A percentile compares a stretch with the other conserved stretches of the same genome.
Conservation (phyloP, 2,797 vertebrate species). For the Gila robusta region DNA sequence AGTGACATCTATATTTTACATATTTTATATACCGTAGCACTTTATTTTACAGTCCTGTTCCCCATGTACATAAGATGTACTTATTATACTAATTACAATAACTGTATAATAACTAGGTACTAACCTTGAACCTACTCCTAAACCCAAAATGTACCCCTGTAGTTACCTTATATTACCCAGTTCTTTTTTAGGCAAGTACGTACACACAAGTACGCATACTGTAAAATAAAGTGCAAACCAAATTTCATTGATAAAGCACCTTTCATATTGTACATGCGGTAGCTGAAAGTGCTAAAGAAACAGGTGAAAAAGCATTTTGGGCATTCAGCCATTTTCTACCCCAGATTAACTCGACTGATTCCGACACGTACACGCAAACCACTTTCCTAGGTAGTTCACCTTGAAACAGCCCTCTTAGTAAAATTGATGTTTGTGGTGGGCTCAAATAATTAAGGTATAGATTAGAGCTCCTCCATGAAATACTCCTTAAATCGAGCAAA, state of each 20-base stretch:
- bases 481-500: slow-evolving; percentile 3
- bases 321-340: slow-evolving; percentile 41
- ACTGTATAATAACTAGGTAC: too few species aligned
- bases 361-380: slow-evolving; percentile 13
- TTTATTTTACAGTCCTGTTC: too few species aligned
- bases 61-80: too few species aligned
- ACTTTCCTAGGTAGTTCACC: slow-evolving; percentile 29
- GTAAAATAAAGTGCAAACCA: too few species aligned
- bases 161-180: too few species aligned
- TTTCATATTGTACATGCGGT: background rate
- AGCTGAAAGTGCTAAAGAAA: background rate
- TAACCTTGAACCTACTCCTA: too few species aligned
- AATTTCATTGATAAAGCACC: background rate
- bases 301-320: slow-evolving; percentile 51
- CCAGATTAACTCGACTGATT: slow-evolving; percentile 54
- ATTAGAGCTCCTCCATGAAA: slow-evolving; percentile 1
- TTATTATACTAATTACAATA: too few species aligned
- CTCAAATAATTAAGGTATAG: slow-evolving; percentile 37
- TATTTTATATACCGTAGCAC: background rate
- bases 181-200: too few species aligned
- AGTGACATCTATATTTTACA: background rate
- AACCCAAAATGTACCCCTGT: too few species aligned
- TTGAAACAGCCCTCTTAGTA: slow-evolving; percentile 40
- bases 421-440: slow-evolving; percentile 18
- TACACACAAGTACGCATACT: too few species aligned